Conservation (phyloP, 2,888 invertebrate genomes). For the Neuroscelio doddi region DNA sequence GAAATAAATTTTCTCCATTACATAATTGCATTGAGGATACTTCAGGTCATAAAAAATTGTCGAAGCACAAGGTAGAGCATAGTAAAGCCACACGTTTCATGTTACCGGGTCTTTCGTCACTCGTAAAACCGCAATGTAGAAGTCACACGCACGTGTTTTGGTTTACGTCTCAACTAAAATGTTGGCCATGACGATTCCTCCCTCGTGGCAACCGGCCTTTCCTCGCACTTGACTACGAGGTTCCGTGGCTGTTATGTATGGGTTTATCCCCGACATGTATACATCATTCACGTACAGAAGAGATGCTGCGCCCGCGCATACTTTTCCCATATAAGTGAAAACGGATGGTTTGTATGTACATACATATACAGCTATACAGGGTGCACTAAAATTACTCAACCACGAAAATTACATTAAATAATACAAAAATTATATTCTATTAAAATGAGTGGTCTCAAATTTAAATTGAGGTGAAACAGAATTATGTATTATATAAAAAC, state of each 20-base stretch:
- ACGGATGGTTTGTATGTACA: conserved; percentile 8
- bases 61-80: not conserved
- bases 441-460: too few species aligned
- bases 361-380: not conserved
- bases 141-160: conserved; percentile 12
- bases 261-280: conserved; percentile 5
- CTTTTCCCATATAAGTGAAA: conserved; percentile 19
- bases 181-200: conserved; percentile 6
- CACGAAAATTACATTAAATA: too few species aligned
- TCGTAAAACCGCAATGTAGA: conserved; percentile 5
- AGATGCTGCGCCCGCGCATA: conserved; percentile 18
- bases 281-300: conserved; percentile 6
- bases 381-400: not conserved
- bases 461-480: too few species aligned
- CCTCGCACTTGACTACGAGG: not conserved
- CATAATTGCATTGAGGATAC: too few species aligned
- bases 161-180: conserved; percentile 7
- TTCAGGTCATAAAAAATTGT: too few species aligned
- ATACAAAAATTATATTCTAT: too few species aligned
- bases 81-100: conserved; percentile 4
- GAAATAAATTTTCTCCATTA: too few species aligned
- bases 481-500: too few species aligned
- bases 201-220: conserved; percentile 5
- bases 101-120: conserved; percentile 2
- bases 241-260: not conserved